Evolutionary conservation across 2,888 invertebrate species (phyloP), one percentile per base, ranked within the genome.

Genomic region (Stegophylla sp.): DNA sequence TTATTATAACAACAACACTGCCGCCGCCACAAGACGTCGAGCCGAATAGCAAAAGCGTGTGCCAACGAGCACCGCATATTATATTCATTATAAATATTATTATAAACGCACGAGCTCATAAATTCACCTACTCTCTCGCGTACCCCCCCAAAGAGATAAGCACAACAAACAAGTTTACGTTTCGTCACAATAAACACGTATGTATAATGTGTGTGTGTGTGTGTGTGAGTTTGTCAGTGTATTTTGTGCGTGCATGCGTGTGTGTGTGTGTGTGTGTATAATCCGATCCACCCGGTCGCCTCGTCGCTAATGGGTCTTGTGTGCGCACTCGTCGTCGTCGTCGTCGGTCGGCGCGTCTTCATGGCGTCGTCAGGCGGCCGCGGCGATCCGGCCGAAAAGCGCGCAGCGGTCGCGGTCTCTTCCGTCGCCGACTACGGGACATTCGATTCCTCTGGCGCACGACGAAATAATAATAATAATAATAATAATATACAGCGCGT

Each of bases 131-230:
- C 48, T 69, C 69, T 34, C 20, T 10, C 12, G 13, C 3, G 43
- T 20, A 61, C 34, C 15, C 20, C 69, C 7, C 43, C 23, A n/a
- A n/a, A 17, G 5, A 74, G 74, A 74, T 74, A 74, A 74, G 28
- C n/a, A n/a, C n/a, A n/a, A n/a, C 74, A 74, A 74, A 74, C 74
- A 28, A 23, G 74, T 74, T 74, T 74, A 61, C 17, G 12, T 17
- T 20, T 5, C 43, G n/a, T 20, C 26, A 34, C 12, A 20, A 20
- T 45, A 20, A 20, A 66, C 10, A 20, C 34, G 7, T 34, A 34
- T 34, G 34, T 34, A 34, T 34, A 7, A 7, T 34, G 34, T 34
- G 34, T 34, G 7, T 34, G 7, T 34, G 34, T 34, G 7, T 34
- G 4, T 34, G 7, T 7, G 34, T 34, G 34, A 34, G 7, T 34